Conservation (phyloP, 2,113 vertebrate genomes). For the Cercopithecus mona region DNA sequence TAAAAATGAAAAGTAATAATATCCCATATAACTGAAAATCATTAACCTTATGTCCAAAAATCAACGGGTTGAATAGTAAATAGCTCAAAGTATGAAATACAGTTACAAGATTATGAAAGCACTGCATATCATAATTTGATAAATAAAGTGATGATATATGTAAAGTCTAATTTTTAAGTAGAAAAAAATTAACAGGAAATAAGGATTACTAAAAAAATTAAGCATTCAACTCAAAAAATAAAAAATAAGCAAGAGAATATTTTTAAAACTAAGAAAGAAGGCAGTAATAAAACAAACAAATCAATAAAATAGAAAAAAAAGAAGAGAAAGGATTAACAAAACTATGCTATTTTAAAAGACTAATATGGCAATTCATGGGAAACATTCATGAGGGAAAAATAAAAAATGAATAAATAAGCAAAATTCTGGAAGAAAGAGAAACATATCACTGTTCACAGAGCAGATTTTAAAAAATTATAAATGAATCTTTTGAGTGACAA, state of each 20-base stretch:
- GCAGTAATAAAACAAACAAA: not conserved
- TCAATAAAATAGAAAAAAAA: not conserved
- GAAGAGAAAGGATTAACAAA: not conserved
- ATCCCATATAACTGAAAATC: not conserved
- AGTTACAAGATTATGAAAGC: not conserved
- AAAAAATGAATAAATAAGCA: not conserved
- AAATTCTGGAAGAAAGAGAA: not conserved
- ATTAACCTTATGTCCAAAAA: not conserved
- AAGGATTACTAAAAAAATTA: not conserved
- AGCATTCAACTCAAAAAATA: not conserved
- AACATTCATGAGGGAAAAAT: not conserved
- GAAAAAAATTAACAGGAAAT: not conserved
- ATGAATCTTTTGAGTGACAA: not conserved
- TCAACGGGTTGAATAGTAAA: not conserved
- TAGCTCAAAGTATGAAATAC: not conserved
- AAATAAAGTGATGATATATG: not conserved
- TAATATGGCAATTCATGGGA: not conserved
- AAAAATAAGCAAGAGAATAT: not conserved
- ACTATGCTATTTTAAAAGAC: not conserved
- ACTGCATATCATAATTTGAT: not conserved
- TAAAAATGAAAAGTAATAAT: not conserved
- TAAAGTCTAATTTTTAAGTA: not conserved
- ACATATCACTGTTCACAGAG: not conserved
- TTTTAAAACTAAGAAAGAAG: not conserved
- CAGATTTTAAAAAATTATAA: not conserved